A percentile compares a stretch with the other conserved stretches of the same genome.
These are phyloP conservation scores for Mimachlamys varia DNA, from an alignment of 2,888 invertebrate genomes.

Conservation along the genomic window DNA sequence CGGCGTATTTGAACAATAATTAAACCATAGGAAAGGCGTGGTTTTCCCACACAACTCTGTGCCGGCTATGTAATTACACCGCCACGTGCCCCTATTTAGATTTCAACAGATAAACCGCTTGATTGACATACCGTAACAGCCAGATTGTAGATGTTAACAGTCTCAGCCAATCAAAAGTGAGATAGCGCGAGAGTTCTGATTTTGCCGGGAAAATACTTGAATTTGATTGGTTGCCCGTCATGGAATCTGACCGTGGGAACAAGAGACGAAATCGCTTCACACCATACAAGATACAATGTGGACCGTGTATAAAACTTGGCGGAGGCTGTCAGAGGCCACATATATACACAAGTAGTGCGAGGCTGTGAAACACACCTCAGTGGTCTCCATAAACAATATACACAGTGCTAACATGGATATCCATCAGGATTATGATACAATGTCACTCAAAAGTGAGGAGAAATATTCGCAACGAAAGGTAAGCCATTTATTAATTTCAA, in stretches of 20 bases:
- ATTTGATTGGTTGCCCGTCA: conserved; percentile 69
- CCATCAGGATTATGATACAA: conserved; percentile 29
- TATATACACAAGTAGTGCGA: conserved; percentile 16
- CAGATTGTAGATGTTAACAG: conserved; percentile 53
- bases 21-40: conserved; percentile 63
- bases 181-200: conserved; percentile 57
- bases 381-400: conserved; percentile 23
- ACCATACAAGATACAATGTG: conserved; percentile 67
- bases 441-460: conserved; percentile 40
- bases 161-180: conserved; percentile 59
- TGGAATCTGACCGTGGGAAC: conserved; percentile 76
- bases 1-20: conserved; percentile 55
- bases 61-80: conserved; percentile 64
- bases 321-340: conserved; percentile 18
- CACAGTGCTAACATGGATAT: conserved; percentile 31
- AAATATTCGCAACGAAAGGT: conserved; percentile 47
- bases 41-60: conserved; percentile 76
- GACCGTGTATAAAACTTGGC: conserved; percentile 64
- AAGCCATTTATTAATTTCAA: not conserved
- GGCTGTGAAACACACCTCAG: conserved; percentile 19
- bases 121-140: conserved; percentile 66
- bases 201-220: conserved; percentile 49
- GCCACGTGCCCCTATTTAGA: conserved; percentile 71
- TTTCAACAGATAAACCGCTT: conserved; percentile 61
- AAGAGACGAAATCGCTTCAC: conserved; percentile 71